Percentiles rank a stretch among this genome's conserved stretches.
phyloP scores from a whole-genome alignment of 2,113 vertebrate genomes.

The Bos taurus region DNA sequence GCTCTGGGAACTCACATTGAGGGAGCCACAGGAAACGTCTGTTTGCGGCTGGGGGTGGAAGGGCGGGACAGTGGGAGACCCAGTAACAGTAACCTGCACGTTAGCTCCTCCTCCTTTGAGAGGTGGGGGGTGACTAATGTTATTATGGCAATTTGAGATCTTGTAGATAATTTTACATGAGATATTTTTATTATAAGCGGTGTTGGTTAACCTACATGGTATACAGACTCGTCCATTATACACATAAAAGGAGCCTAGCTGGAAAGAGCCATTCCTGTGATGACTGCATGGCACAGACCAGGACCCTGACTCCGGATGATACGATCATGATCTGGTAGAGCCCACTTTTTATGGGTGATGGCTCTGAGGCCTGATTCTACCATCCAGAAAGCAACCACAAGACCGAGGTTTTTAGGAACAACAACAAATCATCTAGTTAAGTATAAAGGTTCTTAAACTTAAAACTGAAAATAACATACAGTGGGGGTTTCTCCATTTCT shows the following conservation, averaged over 20 bases:
- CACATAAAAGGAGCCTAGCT: background rate
- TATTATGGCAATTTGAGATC: background rate
- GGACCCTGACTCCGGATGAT: background rate
- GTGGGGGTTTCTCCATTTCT: background rate
- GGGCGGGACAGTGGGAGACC: background rate
- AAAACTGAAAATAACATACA: background rate
- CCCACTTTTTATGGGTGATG: background rate
- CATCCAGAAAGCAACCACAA: background rate
- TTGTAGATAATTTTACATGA: background rate
- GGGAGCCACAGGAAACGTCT: background rate
- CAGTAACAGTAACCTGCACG: background rate
- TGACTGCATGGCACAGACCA: background rate
- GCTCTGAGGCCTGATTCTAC: background rate
- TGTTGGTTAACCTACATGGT: background rate
- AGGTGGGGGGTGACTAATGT: background rate
- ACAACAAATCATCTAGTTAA: background rate
- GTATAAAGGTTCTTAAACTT: background rate
- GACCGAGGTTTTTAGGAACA: background rate
- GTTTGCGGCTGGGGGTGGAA: rapidly evolving
- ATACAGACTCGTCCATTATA: background rate
- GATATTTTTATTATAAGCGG: background rate
- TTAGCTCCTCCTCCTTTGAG: background rate
- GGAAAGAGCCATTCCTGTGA: background rate
- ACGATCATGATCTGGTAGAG: no score
- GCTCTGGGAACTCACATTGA: rapidly evolving